Base-by-base conservation (phyloP, 2,888 invertebrate genomes). In the Dugesia japonica region DNA sequence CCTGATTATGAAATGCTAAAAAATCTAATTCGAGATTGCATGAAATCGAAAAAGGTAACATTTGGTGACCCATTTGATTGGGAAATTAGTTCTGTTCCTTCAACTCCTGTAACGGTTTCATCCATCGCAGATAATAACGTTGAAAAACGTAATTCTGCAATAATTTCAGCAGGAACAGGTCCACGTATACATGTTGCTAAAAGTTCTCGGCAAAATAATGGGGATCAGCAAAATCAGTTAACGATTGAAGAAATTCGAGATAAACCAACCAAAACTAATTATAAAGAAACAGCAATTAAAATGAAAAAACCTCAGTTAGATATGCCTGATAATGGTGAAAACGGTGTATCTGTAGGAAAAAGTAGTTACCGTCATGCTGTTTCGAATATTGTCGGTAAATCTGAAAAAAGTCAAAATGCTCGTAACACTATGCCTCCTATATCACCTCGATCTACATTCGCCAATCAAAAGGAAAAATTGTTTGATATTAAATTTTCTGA, bases 11-110 rank as follows among this genome's bases (percentile, higher is more conserved):
- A 88, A 86, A 91, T 92, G 90, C 86, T 94, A 81, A 89, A 89
- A 42, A 88, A 88, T 80, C 42, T 78, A 26, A 78, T 81, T 38
- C 73, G 27, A 31, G 28, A 71, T 26, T 77, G 92, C 85, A 93
- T 94, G 90, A 92, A 92, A 84, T 87, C 94, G 0, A 88, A 94
- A n/a, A 92, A 92, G 27, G 91, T 95, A 15, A 89, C 91, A 80
- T 90, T 92, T 79, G 87, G 89, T 0, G 95, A 95, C 86, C 92
- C 92, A 0, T 95, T 90, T 83, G 95, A 95, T 84, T 95, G 95
- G 94, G 95, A 95, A 28, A 4, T 56, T 1, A 56, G 7, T n/a
- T 23, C n/a, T 4, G 20, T 23, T 13, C 7, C 56, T 7, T 9
- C 56, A 56, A 23, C 23, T n/a, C 23, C 56, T 13, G 23, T 23